Evolutionary conservation across 2,888 invertebrate species (phyloP).

Genomic region (Cryptops parisi): DNA sequence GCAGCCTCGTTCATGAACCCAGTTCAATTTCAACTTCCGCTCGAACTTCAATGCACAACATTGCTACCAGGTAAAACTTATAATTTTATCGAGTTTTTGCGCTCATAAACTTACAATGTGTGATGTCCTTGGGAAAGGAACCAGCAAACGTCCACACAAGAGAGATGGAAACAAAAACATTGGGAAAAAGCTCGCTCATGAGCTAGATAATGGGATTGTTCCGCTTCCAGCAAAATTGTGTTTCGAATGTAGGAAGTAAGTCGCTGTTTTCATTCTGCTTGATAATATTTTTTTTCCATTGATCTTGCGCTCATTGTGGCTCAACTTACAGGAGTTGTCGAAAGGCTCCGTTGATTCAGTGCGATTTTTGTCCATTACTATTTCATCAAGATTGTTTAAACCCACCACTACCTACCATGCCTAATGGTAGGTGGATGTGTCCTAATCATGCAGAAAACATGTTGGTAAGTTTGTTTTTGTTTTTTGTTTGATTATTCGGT

Average conservation of each 20-base stretch:
- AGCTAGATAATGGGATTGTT: constrained; percentile 51
- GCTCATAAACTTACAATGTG: neutral
- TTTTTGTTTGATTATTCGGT: neutral
- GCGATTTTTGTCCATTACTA: constrained; percentile 80
- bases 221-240: constrained; percentile 72
- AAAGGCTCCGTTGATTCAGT: constrained; percentile 67
- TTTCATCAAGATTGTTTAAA: constrained; percentile 91
- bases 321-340: constrained; percentile 52
- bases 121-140: constrained; percentile 22
- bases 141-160: constrained; percentile 29
- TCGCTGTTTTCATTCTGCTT: no score
- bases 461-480: constrained; percentile 12
- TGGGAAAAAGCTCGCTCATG: constrained; percentile 36
- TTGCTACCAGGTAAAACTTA: constrained; percentile 29
- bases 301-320: neutral
- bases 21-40: constrained; percentile 72
- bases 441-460: constrained; percentile 89
- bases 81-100: neutral
- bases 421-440: constrained; percentile 92
- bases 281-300: constrained; percentile 9
- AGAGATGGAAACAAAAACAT: constrained; percentile 22
- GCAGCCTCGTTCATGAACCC: constrained; percentile 78
- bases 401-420: constrained; percentile 77
- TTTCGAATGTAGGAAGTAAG: constrained; percentile 54
- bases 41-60: constrained; percentile 45